Conservation (phyloP, 2,113 vertebrate species). For the Deroptyus accipitrinus region DNA sequence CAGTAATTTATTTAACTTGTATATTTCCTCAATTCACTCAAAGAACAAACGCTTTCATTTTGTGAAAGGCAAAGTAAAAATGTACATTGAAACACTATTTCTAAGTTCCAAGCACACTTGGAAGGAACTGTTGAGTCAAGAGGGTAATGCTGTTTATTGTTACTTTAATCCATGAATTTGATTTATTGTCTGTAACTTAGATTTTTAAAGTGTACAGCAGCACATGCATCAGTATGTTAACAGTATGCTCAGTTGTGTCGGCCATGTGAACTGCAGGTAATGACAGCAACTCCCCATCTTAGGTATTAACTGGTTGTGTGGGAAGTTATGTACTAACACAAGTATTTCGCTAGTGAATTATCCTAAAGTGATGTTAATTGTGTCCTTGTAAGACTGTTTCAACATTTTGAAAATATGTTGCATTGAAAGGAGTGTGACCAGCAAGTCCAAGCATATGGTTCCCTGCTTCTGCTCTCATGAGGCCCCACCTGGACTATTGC, state of each 20-base stretch:
- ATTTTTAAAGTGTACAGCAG: not conserved
- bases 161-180: not conserved
- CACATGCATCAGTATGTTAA: not conserved
- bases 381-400: not conserved
- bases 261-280: not conserved
- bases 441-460: not conserved
- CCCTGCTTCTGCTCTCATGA: not conserved
- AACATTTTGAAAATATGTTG: not conserved
- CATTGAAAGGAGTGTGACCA: not conserved
- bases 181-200: not conserved
- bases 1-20: not conserved
- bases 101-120: not conserved
- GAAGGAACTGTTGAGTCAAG: not conserved
- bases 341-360: not conserved
- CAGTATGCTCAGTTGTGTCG: not conserved
- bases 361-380: not conserved
- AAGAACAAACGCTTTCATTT: not conserved
- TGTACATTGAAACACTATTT: not conserved
- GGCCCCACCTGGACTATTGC: not conserved
- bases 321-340: not conserved
- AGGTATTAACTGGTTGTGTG: not conserved
- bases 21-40: not conserved
- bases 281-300: not conserved
- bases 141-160: not conserved
- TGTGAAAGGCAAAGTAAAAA: not conserved